phyloP scores from a whole-genome alignment of 64 coral and sea anemone genomes.

The Stichodactyla helianthus region DNA sequence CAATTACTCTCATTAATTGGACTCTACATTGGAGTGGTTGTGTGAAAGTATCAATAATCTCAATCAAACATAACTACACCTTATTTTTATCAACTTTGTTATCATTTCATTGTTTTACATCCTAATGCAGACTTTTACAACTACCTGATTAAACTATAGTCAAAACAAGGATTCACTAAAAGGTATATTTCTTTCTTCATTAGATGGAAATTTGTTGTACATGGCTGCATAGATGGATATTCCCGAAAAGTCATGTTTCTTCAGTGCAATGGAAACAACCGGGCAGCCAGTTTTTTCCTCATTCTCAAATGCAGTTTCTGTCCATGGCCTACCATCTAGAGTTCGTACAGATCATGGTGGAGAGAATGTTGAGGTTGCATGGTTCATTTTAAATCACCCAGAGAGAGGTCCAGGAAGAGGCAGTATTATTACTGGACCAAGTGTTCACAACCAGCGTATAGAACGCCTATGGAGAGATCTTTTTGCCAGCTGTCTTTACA shows the following conservation, averaged over 20 bases:
- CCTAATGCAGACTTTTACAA: not conserved
- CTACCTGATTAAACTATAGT: not conserved
- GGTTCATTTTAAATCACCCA: conserved; percentile 21
- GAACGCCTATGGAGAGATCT: conserved; percentile 16
- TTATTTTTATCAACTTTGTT: no score
- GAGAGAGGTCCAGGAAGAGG: conserved; percentile 18
- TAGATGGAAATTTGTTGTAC: conserved; percentile 22
- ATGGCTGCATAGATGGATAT: conserved; percentile 14
- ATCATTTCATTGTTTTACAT: no score
- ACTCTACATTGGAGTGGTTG: no score
- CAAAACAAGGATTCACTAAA: not conserved
- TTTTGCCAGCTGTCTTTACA: conserved; percentile 9
- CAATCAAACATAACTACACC: no score
- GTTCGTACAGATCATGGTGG: conserved; percentile 22
- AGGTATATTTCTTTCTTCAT: conserved; percentile 7
- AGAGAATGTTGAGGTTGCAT: conserved; percentile 40
- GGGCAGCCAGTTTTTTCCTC: not conserved
- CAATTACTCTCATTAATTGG: no score
- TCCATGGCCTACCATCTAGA: conserved; percentile 21
- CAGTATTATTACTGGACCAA: conserved; percentile 21
- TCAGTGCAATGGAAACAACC: not conserved
- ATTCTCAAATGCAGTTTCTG: conserved; percentile 26
- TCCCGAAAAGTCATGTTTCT: conserved; percentile 1
- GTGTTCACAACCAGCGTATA: conserved; percentile 28
- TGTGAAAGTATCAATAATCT: no score